A percentile compares a stretch with the other conserved stretches of the same genome.
These are phyloP conservation scores for Nomada ferruginata DNA, from an alignment of 2,888 invertebrate genomes.

Conservation along the genomic window DNA sequence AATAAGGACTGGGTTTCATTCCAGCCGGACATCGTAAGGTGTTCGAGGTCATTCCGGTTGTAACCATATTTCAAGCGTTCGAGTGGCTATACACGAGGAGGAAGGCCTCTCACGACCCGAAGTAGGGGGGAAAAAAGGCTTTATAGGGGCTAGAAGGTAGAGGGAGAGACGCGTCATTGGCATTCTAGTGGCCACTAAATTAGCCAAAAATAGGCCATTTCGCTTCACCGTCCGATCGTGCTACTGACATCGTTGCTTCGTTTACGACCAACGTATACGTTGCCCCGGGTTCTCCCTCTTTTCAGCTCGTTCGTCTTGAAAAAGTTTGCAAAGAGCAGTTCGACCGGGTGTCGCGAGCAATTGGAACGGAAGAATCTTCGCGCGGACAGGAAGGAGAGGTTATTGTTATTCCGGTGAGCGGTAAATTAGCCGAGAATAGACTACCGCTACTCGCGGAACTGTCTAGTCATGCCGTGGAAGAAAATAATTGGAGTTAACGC, in stretches of 20 bases:
- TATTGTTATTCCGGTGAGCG: slow-evolving; percentile 52
- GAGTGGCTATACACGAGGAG: slow-evolving; percentile 53
- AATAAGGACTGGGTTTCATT: slow-evolving; percentile 69
- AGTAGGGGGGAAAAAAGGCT: slow-evolving; percentile 11
- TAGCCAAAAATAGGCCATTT: slow-evolving; percentile 69
- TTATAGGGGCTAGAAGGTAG: not conserved
- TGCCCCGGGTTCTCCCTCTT: not conserved
- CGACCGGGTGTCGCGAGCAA: not conserved
- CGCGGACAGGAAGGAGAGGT: slow-evolving; percentile 30
- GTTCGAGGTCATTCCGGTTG: slow-evolving; percentile 58
- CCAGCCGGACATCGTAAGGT: slow-evolving; percentile 59
- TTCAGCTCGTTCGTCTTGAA: not conserved
- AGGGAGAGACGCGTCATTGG: slow-evolving; percentile 51
- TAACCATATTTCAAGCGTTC: slow-evolving; percentile 67
- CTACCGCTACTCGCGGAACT: slow-evolving; percentile 36
- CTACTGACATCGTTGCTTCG: slow-evolving; percentile 30
- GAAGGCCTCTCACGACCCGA: slow-evolving; percentile 28
- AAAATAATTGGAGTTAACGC: not conserved
- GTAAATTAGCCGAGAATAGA: slow-evolving; percentile 70
- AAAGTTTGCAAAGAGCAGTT: not conserved
- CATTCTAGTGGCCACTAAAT: slow-evolving; percentile 66
- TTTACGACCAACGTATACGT: slow-evolving; percentile 6
- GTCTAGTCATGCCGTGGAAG: slow-evolving; percentile 15
- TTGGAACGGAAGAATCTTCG: not conserved
- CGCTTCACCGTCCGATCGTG: slow-evolving; percentile 27